These are phyloP conservation scores for Melieria omissa DNA, from an alignment of 2,888 invertebrate species.

Conservation along the genomic window DNA sequence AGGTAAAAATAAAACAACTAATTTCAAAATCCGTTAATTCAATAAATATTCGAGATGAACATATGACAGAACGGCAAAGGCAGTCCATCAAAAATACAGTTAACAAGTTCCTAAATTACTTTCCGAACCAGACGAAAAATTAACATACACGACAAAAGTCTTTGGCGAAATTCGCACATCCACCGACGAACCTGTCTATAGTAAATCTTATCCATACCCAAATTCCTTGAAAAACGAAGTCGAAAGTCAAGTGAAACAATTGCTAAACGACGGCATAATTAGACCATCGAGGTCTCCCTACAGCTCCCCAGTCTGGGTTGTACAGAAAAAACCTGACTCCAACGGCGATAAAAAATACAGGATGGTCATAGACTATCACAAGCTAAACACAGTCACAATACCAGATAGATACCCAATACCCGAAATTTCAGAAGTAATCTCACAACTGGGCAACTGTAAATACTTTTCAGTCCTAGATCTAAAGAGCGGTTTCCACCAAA, in stretches of 20 bases:
- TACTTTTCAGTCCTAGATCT: constrained; percentile 5
- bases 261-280: constrained; percentile 29
- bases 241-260: constrained; percentile 26
- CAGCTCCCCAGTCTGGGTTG: constrained; percentile 32
- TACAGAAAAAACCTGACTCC: constrained; percentile 26
- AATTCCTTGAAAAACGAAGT: constrained; percentile 28
- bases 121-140: constrained; percentile 31
- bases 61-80: neutral
- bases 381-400: constrained; percentile 28
- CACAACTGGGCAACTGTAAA: constrained; percentile 15
- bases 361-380: constrained; percentile 24
- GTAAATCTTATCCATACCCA: constrained; percentile 34
- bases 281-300: constrained; percentile 27
- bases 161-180: constrained; percentile 32
- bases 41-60: constrained; percentile 3
- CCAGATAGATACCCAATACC: constrained; percentile 33
- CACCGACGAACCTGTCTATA: constrained; percentile 23
- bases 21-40: constrained; percentile 5
- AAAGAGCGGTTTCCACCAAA: constrained; percentile 40
- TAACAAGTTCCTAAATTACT: constrained; percentile 9
- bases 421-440: constrained; percentile 31
- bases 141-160: constrained; percentile 28
- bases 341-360: constrained; percentile 25
- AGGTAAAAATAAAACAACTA: no score
- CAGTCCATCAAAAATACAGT: neutral